These are phyloP conservation scores for Linyphia triangularis DNA, from an alignment of 2,888 invertebrate genomes.

Conservation along the genomic window DNA sequence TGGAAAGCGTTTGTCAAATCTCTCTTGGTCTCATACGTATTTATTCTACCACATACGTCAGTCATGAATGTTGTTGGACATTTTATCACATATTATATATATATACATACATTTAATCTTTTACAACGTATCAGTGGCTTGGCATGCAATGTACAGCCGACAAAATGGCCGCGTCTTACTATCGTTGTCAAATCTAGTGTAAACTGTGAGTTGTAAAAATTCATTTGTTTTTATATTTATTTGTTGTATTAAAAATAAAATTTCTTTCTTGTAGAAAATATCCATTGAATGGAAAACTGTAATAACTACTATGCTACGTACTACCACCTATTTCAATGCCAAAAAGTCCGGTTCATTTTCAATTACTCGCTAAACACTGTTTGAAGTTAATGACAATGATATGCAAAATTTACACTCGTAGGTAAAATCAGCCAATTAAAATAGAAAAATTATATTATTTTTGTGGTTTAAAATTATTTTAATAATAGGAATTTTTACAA, in stretches of 20 bases:
- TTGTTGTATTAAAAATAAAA: conserved; percentile 67
- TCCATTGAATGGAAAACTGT: conserved; percentile 72
- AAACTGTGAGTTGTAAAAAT: conserved; percentile 68
- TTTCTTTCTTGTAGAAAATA: conserved; percentile 73
- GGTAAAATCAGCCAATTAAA: too few species aligned
- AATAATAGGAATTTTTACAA: too few species aligned
- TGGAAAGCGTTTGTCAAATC: conserved; percentile 65
- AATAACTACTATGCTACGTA: conserved; percentile 74
- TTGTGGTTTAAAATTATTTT: too few species aligned
- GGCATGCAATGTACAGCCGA: conserved; percentile 74
- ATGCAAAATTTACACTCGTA: too few species aligned
- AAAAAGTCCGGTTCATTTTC: conserved; percentile 14
- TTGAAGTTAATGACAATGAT: too few species aligned
- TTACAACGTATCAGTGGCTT: conserved; percentile 74
- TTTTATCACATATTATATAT: conserved; percentile 73
- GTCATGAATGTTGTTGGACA: conserved; percentile 74
- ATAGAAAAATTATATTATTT: too few species aligned
- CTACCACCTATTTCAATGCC: conserved; percentile 57
- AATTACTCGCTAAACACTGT: not conserved
- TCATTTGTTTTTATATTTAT: conserved; percentile 66
- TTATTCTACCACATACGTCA: conserved; percentile 75
- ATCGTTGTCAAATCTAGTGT: conserved; percentile 74
- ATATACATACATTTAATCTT: conserved; percentile 74
- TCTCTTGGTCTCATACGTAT: conserved; percentile 74
- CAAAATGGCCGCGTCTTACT: conserved; percentile 62